These are phyloP conservation scores for Coecobrya sp. DNA, from an alignment of 2,888 invertebrate genomes.

Conservation along the genomic window DNA sequence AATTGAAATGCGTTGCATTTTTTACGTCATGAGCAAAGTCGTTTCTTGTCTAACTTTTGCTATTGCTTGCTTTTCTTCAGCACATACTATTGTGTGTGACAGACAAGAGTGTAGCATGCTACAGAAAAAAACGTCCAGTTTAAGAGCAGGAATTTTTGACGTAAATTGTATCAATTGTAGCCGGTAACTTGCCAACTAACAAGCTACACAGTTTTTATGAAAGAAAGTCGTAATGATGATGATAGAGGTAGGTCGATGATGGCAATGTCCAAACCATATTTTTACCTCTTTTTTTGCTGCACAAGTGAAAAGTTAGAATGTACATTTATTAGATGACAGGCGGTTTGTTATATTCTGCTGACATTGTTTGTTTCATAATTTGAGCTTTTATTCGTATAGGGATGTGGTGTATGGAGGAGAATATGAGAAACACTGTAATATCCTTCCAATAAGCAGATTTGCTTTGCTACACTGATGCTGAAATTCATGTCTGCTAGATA, in stretches of 20 bases:
- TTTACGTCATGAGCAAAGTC: neutral
- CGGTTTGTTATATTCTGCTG: neutral
- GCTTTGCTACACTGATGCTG: neutral
- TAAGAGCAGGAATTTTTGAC: neutral
- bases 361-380: neutral
- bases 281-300: neutral
- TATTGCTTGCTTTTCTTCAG: neutral
- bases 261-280: conserved; percentile 7
- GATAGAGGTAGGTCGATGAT: neutral
- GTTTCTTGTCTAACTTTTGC: neutral
- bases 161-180: conserved; percentile 4
- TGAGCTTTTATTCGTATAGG: neutral
- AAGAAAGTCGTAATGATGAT: conserved; percentile 10
- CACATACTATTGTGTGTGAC: too few species aligned
- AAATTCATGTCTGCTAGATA: neutral
- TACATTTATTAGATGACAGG: conserved; percentile 2
- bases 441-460: neutral
- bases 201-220: neutral
- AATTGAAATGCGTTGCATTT: conserved; percentile 64
- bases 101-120: neutral
- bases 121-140: neutral
- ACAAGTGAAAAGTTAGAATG: neutral
- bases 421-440: neutral
- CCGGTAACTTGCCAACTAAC: neutral
- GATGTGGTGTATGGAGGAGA: neutral